Conservation (phyloP, 2,888 invertebrate species). For the Argyra leucocephala region DNA sequence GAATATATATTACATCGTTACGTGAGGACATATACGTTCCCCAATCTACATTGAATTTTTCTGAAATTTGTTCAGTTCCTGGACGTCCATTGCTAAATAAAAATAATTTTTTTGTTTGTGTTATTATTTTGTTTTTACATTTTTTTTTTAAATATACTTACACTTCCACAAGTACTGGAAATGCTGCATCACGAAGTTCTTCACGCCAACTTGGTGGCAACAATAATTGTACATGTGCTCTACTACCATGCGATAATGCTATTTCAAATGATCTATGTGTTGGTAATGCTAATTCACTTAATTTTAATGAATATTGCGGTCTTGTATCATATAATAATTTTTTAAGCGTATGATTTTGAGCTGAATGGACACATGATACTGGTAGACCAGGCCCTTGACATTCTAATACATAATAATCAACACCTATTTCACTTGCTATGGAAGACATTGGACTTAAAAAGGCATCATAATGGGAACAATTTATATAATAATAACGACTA, state of each 20-base stretch:
- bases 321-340: conserved; percentile 68
- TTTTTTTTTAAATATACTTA: conserved; percentile 42
- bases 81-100: conserved; percentile 75
- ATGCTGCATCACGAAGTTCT: conserved; percentile 75
- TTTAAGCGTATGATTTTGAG: conserved; percentile 64
- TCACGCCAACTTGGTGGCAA: conserved; percentile 83
- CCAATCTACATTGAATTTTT: conserved; percentile 80
- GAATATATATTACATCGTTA: conserved; percentile 81
- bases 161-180: conserved; percentile 82
- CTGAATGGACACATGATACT: conserved; percentile 66
- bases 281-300: conserved; percentile 73
- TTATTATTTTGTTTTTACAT: conserved; percentile 8
- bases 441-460: conserved; percentile 53
- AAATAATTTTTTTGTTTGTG: conserved; percentile 11
- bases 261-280: conserved; percentile 74
- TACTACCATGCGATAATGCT: conserved; percentile 71
- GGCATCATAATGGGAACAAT: conserved; percentile 79
- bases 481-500: conserved; percentile 68
- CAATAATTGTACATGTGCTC: conserved; percentile 77
- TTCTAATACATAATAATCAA: conserved; percentile 62
- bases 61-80: conserved; percentile 81
- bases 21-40: conserved; percentile 87
- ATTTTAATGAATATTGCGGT: conserved; percentile 54
- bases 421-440: conserved; percentile 38
- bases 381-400: conserved; percentile 91